Evolutionary conservation across 2,113 vertebrate genomes (phyloP).

Genomic region (Psephotus haematonotus): DNA sequence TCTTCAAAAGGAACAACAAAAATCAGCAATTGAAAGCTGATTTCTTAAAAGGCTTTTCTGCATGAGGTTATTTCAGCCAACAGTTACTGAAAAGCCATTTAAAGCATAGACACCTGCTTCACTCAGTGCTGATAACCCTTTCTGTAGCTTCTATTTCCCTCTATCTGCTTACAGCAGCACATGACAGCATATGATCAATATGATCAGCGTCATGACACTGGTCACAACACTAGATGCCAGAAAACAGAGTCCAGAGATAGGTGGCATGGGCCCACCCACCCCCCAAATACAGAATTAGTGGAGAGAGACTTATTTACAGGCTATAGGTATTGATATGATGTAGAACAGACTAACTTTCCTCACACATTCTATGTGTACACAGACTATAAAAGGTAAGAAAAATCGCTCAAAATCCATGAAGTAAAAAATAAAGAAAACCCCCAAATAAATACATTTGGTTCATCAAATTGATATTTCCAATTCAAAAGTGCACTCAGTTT

Average conservation of each 20-base stretch:
- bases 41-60: background rate
- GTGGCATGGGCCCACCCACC: background rate
- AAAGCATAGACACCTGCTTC: background rate
- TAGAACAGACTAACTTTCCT: background rate
- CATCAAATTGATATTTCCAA: background rate
- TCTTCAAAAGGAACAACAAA: background rate
- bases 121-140: background rate
- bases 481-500: background rate
- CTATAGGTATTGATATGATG: background rate
- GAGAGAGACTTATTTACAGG: background rate
- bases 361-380: background rate
- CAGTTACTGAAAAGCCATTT: background rate
- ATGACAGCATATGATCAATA: background rate
- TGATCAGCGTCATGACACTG: background rate
- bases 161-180: background rate
- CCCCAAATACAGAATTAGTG: background rate
- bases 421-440: background rate
- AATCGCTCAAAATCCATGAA: background rate
- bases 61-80: background rate
- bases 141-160: background rate
- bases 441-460: background rate
- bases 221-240: background rate
- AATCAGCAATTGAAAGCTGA: background rate
- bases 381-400: background rate
- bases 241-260: background rate